Conservation (phyloP, 2,888 invertebrate genomes). For the Hyposoter dolosus region DNA sequence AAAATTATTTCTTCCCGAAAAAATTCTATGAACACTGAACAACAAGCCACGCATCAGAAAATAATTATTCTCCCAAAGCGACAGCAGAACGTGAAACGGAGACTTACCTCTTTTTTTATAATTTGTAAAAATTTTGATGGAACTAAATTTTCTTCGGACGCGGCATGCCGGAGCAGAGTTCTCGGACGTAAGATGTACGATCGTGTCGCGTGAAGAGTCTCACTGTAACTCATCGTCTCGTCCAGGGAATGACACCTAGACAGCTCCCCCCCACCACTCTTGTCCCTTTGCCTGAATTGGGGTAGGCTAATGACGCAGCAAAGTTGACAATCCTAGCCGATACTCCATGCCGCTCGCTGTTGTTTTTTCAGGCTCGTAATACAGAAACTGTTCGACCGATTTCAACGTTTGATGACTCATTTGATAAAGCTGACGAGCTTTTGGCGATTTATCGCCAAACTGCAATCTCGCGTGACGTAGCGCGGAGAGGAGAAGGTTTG, state of each 20-base stretch:
- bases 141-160: background rate
- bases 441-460: background rate
- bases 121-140: background rate
- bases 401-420: background rate
- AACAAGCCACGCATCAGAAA: background rate
- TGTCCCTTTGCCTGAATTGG: conserved; percentile 78
- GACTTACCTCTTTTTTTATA: background rate
- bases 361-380: background rate
- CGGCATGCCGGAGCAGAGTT: background rate
- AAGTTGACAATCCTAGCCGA: background rate
- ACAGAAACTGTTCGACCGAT: background rate
- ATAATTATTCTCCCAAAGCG: background rate
- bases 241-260: background rate
- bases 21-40: too few relatives aligned
- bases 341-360: background rate
- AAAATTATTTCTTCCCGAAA: too few relatives aligned
- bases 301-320: background rate
- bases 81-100: background rate
- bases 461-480: background rate
- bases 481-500: background rate
- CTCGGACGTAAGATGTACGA: background rate
- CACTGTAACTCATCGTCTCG: background rate
- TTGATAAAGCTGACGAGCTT: background rate
- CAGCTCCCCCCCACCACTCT: background rate
- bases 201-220: background rate